These are phyloP conservation scores for Lycaena phlaeas DNA, from an alignment of 2,888 invertebrate genomes.

Conservation along the genomic window DNA sequence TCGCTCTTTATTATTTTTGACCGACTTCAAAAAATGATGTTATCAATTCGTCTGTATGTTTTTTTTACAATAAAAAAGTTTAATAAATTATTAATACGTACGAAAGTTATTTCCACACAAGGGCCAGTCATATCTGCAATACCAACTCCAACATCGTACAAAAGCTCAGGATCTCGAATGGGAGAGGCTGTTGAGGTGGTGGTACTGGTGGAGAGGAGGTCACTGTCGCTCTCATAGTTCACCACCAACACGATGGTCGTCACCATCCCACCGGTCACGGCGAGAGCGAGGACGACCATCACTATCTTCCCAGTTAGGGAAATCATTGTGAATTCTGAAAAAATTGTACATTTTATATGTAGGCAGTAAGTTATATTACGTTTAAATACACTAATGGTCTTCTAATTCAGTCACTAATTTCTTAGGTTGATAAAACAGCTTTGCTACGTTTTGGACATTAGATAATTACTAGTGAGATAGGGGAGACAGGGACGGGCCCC, in stretches of 20 bases:
- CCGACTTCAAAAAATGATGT: no score
- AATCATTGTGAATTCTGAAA: slow-evolving; percentile 1
- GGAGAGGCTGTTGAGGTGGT: slow-evolving; percentile 7
- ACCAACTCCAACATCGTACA: slow-evolving; percentile 81
- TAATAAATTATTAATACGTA: slow-evolving; percentile 77
- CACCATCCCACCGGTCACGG: slow-evolving; percentile 41
- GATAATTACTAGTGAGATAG: no score
- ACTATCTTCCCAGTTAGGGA: slow-evolving; percentile 39
- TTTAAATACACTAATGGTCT: no score
- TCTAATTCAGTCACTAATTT: no score
- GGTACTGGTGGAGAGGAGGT: slow-evolving; percentile 2
- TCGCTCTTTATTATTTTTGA: neutral
- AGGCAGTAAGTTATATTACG: no score
- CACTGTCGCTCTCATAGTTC: slow-evolving; percentile 18
- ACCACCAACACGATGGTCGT: slow-evolving; percentile 37
- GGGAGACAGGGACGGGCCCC: no score
- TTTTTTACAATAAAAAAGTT: no score
- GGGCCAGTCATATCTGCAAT: slow-evolving; percentile 95
- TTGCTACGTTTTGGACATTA: no score
- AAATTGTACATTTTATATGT: no score
- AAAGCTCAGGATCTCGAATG: slow-evolving; percentile 13
- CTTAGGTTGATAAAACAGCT: no score
- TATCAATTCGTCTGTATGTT: no score
- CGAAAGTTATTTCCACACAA: slow-evolving; percentile 91
- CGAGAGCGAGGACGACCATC: slow-evolving; percentile 31